Evolutionary conservation across 1,140 invertebrate species (phyloP).

Genomic region (Drosophila ohnishii): DNA sequence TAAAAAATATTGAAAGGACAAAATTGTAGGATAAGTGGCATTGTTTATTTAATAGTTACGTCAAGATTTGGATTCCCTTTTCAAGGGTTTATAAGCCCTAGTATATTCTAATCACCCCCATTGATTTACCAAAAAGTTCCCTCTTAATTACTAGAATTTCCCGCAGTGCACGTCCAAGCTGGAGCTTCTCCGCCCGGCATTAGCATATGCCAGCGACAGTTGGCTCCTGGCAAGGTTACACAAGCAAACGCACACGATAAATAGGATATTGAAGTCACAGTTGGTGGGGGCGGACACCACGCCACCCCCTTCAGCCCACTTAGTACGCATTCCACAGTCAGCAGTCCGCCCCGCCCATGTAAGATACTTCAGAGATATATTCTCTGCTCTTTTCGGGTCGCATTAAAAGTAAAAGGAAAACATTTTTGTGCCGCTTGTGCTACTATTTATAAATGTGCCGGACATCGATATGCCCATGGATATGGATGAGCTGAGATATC

Average conservation of each 20-base stretch:
- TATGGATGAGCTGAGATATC: slow-evolving; percentile 38
- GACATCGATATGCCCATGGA: slow-evolving; percentile 31
- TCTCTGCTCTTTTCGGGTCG: background rate
- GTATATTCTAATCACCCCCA: too few relatives aligned
- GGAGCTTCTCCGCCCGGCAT: slow-evolving; percentile 44
- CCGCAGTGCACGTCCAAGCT: slow-evolving; percentile 24
- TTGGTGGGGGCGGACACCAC: slow-evolving; percentile 8
- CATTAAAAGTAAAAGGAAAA: slow-evolving; percentile 69
- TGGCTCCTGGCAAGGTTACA: slow-evolving; percentile 59
- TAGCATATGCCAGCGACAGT: slow-evolving; percentile 72
- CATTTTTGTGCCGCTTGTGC: slow-evolving; percentile 55
- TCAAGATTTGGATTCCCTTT: too few relatives aligned
- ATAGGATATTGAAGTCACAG: slow-evolving; percentile 51
- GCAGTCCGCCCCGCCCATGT: slow-evolving; percentile 12
- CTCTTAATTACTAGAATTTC: background rate
- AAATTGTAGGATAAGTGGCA: too few relatives aligned
- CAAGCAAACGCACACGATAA: slow-evolving; percentile 67
- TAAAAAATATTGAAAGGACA: too few relatives aligned
- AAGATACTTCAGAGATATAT: slow-evolving; percentile 28
- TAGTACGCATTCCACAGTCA: background rate
- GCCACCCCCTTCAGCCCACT: background rate
- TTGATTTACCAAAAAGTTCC: too few relatives aligned
- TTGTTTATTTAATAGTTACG: too few relatives aligned
- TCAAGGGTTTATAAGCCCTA: too few relatives aligned
- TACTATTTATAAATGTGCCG: slow-evolving; percentile 47